Evolutionary conservation across 2,797 vertebrate genomes (phyloP).

Genomic region (Emydoidea blandingii): DNA sequence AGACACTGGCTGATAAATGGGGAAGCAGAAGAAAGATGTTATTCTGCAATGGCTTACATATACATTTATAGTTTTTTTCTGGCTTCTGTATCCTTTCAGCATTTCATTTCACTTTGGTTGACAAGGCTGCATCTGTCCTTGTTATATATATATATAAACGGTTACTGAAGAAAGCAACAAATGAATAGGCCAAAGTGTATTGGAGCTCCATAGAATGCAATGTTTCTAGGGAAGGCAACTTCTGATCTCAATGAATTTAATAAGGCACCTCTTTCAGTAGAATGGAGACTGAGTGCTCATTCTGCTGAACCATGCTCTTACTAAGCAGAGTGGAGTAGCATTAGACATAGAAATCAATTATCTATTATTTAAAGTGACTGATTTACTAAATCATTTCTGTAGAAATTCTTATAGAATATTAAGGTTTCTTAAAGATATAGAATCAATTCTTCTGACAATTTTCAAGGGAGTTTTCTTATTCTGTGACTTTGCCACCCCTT

Average conservation of each 20-base stretch:
- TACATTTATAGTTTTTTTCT: background rate
- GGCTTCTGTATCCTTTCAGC: background rate
- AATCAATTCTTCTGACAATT: background rate
- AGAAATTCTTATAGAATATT: background rate
- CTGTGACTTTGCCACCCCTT: background rate
- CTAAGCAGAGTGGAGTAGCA: background rate
- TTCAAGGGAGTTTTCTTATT: background rate
- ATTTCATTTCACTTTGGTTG: constrained; percentile 4
- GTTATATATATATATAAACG: background rate
- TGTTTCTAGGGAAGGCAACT: background rate
- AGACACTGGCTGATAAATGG: background rate
- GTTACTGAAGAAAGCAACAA: background rate
- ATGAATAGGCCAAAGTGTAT: background rate
- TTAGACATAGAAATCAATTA: constrained; percentile 19
- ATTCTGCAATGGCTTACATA: constrained; percentile 1
- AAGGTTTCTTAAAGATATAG: background rate
- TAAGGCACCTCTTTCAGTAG: background rate
- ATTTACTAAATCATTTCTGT: background rate
- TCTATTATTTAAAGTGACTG: constrained; percentile 25
- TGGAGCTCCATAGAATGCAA: background rate
- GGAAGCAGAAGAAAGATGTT: background rate
- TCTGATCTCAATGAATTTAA: constrained; percentile 2
- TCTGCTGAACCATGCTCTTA: background rate
- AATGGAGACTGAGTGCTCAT: background rate
- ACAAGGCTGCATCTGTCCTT: background rate